Base-by-base conservation (phyloP, 2,797 vertebrate genomes). In the Discoglossus pictus region DNA sequence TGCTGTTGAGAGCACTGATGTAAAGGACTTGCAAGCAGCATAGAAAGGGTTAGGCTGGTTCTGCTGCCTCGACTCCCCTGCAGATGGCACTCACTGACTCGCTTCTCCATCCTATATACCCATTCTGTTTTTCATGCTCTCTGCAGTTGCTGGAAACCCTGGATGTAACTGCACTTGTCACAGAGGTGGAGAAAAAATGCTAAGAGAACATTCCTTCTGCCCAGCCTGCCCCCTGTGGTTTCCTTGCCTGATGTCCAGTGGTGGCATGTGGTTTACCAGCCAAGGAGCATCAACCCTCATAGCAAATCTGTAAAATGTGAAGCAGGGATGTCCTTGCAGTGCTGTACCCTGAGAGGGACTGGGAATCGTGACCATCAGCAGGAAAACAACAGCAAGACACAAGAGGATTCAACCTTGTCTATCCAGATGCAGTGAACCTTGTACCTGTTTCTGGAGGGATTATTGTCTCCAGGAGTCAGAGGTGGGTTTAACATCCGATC, bases 61-160 rank as follows among this genome's bases (percentile, higher is more conserved):
- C 15, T 59, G 46, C 46, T 59, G 58, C 56, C 25, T 63, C 15
- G 18, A 35, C 39, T 68, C 59, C 58, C 72, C 65, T 68, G 64
- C 61, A 68, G 65, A 61, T 63, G 65, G 59, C 65, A 58, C 65
- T 68, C 51, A 55, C 50, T 61, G 63, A 47, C 70, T 61, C 63
- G 43, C 40, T 42, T 73, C 48, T 51, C 61, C 56, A 53, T 44
- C 65, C 47, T 38, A 51, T 59, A 59, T 38, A 51, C 43, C 55
- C 48, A 51, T 44, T 56, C 35, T 61, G 50, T 27, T 21, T 48
- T 40, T 44, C 51, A 58, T 59, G 48, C 59, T 64, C 44, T 53
- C 36, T 42, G 20, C 68, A 71, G 53, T 69, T 36, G 51, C 53
- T 39, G 46, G 20, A 59, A 71, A 46, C 44, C 61, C 39, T 58